Evolutionary conservation across 2,888 invertebrate genomes (phyloP).

Genomic region (Cryptus armator): DNA sequence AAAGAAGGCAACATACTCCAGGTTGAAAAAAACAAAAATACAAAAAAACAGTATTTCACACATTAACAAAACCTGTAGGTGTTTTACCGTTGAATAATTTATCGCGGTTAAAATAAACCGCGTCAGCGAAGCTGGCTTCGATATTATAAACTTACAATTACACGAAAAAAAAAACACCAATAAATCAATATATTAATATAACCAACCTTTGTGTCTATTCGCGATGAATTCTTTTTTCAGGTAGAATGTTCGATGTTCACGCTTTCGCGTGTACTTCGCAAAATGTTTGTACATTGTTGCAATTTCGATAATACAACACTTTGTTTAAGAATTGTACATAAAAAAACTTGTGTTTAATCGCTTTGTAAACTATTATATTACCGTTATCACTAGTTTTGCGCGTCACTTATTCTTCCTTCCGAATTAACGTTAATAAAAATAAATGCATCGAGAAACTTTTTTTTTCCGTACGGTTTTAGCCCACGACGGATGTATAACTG

Average conservation of each 20-base stretch:
- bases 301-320: neutral
- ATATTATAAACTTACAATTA: constrained; percentile 24
- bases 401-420: constrained; percentile 16
- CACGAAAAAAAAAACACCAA: constrained; percentile 17
- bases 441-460: too few relatives aligned
- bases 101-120: neutral
- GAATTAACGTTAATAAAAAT: neutral
- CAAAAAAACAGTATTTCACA: constrained; percentile 47
- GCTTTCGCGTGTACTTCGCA: constrained; percentile 12
- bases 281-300: constrained; percentile 43
- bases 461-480: too few relatives aligned
- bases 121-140: constrained; percentile 38
- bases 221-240: neutral
- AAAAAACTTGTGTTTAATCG: constrained; percentile 62
- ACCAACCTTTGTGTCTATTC: constrained; percentile 1
- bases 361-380: constrained; percentile 60
- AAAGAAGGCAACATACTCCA: constrained; percentile 21
- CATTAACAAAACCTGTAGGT: constrained; percentile 5
- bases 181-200: constrained; percentile 40
- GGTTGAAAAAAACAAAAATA: constrained; percentile 8
- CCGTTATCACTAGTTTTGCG: constrained; percentile 32
- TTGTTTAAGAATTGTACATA: constrained; percentile 45
- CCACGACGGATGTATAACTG: too few relatives aligned
- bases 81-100: constrained; percentile 18
- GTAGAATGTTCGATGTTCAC: neutral